Evolutionary conservation across 2,797 vertebrate species (phyloP), one percentile per base, ranked within the genome.

Genomic region (Hemibagrus guttatus): DNA sequence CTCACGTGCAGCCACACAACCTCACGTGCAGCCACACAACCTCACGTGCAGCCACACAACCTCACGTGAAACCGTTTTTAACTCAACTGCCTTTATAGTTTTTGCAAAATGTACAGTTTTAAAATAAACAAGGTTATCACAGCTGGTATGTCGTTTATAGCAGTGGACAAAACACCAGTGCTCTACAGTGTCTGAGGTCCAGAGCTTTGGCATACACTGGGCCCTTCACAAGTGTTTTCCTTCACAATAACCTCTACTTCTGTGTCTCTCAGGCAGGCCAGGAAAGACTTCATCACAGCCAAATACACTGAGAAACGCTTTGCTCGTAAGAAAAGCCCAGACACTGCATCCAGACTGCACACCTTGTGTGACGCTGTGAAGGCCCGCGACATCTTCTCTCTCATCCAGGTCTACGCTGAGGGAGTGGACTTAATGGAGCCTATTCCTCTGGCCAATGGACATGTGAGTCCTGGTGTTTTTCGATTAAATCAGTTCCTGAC

Each of bases 231-330:
- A 63, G 82, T 56, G 49, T 31, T 85, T 78, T 69, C 63, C 28
- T 80, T 64, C 5, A 5, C 31, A 31, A 11, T 64, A 78, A 66
- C 42, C 16, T 80, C 35, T 74, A 23, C 23, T 85, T 26, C 56
- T 86, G 12, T 76, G 81, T 89, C 87, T 93, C 94, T 89, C 94
- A 99, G 98, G 98, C 97, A 97, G 90, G 97, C 97, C 84, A 96
- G 98, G 92, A 99, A 99, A 94, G 98, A 99, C 95, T 99, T 99
- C 93, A 99, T 99, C 92, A 96, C 95, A 3, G 97, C 98, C 91
- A 99, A 99, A 92, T 99, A 99, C 94, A 98, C 97, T 2, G 98
- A 99, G 92, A 97, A 96, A 88, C 96, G 95, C 63, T 99, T 97
- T 0, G 96, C 98, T 26, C 93, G 96, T 88, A 98, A 95, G 87